phyloP scores from a whole-genome alignment of 2,888 invertebrate genomes.

The Agrypnus murinus region DNA sequence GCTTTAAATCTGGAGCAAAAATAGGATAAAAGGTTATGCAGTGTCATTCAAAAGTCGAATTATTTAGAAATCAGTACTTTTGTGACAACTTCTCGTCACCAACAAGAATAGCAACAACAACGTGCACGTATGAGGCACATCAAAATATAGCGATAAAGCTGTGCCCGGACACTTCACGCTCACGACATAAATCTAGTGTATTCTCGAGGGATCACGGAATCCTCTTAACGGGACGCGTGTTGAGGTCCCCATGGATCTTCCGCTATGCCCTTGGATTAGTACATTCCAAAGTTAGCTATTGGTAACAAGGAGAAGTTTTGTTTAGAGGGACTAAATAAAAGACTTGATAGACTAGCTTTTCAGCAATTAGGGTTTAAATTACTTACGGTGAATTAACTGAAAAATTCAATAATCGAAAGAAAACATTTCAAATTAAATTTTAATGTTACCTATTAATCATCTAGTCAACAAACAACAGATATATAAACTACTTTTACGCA shows the following conservation, averaged over 20 bases:
- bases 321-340: no score
- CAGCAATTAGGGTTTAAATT: no score
- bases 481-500: no score
- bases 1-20: no score
- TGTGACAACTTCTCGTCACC: neutral
- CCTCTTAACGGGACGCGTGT: constrained; percentile 67
- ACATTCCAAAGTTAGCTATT: constrained; percentile 39
- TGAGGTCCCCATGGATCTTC: constrained; percentile 65
- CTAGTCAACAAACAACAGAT: no score
- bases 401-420: no score
- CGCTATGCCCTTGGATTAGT: constrained; percentile 62
- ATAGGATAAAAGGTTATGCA: no score
- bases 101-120: constrained; percentile 41
- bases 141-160: constrained; percentile 69
- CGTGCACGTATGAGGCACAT: constrained; percentile 63
- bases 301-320: constrained; percentile 36
- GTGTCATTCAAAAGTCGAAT: no score
- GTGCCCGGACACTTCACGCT: constrained; percentile 66
- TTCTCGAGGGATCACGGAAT: constrained; percentile 66
- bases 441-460: no score
- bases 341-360: no score
- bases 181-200: constrained; percentile 69
- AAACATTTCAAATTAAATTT: no score
- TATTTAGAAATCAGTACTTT: neutral
- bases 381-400: no score